phyloP scores from a whole-genome alignment of 2,888 invertebrate genomes.

The Stenolophus ochropezus region DNA sequence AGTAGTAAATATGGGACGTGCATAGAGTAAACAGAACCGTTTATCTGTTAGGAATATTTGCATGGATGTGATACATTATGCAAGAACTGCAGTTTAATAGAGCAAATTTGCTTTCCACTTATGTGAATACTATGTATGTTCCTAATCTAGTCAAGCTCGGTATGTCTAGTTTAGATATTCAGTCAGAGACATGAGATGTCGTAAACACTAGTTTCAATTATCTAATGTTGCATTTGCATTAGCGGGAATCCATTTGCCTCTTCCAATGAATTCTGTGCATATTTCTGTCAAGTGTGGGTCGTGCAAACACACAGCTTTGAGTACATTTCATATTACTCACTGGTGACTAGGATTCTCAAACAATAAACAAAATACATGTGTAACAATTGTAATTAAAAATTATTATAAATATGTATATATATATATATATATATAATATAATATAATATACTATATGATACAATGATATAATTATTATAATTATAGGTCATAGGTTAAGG shows the following conservation, averaged over 20 bases:
- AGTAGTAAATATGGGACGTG: not conserved
- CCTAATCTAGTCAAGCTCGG: conserved; percentile 10
- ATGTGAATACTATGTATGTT: conserved; percentile 2
- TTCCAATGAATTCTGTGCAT: not conserved
- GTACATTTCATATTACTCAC: no score
- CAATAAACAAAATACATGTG: no score
- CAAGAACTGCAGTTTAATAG: conserved; percentile 23
- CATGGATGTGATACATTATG: not conserved
- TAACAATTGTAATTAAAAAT: no score
- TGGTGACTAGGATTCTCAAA: no score
- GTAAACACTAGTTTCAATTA: conserved; percentile 13
- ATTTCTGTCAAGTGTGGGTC: no score
- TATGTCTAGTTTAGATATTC: not conserved
- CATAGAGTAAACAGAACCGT: not conserved
- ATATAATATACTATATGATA: no score
- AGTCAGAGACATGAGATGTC: not conserved
- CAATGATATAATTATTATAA: no score
- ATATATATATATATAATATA: no score
- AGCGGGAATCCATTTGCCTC: not conserved
- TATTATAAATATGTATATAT: no score
- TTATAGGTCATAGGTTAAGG: no score
- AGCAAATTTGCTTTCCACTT: conserved; percentile 27
- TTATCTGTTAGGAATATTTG: conserved; percentile 8
- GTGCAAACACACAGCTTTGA: no score
- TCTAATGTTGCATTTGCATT: not conserved